A percentile compares a stretch with the other conserved stretches of the same genome.
Evolutionary conservation across 2,888 invertebrate species (phyloP).

Genomic region (Artemia sinica): DNA sequence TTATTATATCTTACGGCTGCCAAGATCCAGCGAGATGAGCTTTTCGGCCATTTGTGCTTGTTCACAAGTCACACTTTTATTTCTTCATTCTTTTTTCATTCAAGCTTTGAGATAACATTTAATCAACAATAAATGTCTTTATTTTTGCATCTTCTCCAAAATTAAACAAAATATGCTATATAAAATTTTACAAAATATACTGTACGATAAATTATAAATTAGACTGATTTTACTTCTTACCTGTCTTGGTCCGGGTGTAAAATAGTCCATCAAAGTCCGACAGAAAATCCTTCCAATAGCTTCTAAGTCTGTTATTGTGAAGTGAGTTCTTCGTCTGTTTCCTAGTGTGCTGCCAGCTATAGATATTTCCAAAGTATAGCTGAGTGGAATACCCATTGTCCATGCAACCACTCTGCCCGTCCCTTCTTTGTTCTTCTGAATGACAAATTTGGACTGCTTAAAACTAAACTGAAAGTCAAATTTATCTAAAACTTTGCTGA

Average conservation of each 20-base stretch:
- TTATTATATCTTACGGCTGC: no score
- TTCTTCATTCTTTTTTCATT: no score
- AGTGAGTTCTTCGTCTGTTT: conserved; percentile 60
- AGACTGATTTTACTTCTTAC: not conserved
- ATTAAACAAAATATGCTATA: no score
- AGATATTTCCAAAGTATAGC: conserved; percentile 88
- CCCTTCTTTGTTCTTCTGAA: conserved; percentile 83
- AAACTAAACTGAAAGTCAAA: conserved; percentile 57
- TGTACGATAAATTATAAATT: no score
- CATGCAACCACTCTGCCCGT: conserved; percentile 85
- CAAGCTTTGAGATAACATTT: no score
- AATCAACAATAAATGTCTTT: no score
- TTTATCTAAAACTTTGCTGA: conserved; percentile 10
- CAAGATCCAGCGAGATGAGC: no score
- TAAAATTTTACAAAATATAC: no score
- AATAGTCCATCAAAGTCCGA: conserved; percentile 77
- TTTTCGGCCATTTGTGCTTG: no score
- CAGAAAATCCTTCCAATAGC: conserved; percentile 75
- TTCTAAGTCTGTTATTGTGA: conserved; percentile 59
- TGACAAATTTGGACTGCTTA: conserved; percentile 79
- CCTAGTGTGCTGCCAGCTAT: conserved; percentile 66
- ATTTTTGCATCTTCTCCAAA: no score
- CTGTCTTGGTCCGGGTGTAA: conserved; percentile 34
- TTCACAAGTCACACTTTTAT: no score
- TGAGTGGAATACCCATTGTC: conserved; percentile 85